phyloP scores from a whole-genome alignment of 1,140 invertebrate species.

The Intoshia linei region DNA sequence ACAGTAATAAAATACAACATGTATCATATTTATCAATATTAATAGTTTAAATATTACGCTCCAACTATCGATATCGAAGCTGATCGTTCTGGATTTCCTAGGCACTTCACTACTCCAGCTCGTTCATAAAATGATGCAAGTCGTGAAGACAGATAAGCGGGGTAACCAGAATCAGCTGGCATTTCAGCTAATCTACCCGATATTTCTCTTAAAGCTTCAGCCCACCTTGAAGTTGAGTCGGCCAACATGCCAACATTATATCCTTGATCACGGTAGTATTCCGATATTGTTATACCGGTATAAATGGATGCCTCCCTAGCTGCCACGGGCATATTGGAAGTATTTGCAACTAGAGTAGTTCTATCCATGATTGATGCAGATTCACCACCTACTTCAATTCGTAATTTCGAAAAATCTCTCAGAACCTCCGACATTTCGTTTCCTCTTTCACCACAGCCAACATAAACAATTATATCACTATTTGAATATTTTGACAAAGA shows the following conservation, averaged over 20 bases:
- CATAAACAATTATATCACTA: constrained; percentile 93
- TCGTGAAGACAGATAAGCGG: constrained; percentile 80
- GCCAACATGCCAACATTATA: constrained; percentile 99
- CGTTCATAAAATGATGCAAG: constrained; percentile 96
- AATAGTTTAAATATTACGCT: constrained; percentile 29
- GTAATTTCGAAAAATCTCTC: constrained; percentile 67
- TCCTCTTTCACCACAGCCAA: constrained; percentile 66
- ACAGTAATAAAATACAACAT: background rate
- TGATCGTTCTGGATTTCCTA: constrained; percentile 86
- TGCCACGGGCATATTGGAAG: constrained; percentile 99
- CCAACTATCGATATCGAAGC: constrained; percentile 94
- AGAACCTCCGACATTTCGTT: constrained; percentile 80
- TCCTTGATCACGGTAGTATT: constrained; percentile 94
- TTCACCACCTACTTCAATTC: constrained; percentile 60
- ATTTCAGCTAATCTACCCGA: constrained; percentile 98
- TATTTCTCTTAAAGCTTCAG: constrained; percentile 94
- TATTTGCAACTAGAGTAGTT: constrained; percentile 89
- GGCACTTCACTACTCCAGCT: constrained; percentile 69
- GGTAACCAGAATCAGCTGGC: constrained; percentile 88
- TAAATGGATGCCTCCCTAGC: constrained; percentile 98
- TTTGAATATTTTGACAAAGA: constrained; percentile 95
- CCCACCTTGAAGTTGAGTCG: constrained; percentile 99
- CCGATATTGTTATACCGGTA: constrained; percentile 82
- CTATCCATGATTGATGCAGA: constrained; percentile 98
- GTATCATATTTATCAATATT: background rate